phyloP scores from a whole-genome alignment of 2,888 invertebrate genomes.

The Selenia dentaria region DNA sequence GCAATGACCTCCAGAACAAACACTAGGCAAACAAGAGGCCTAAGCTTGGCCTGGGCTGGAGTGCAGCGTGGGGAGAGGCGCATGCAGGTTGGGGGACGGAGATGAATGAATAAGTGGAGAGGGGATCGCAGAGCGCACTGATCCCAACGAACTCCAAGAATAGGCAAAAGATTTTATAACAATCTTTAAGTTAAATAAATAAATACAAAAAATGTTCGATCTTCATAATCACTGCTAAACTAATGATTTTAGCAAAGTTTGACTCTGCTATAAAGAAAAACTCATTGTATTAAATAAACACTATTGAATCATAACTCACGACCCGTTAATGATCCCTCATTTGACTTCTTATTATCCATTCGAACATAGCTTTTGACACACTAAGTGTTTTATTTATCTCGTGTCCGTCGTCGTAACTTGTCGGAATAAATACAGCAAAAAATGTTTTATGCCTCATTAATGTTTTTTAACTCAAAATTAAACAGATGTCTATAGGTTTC shows the following conservation, averaged over 20 bases:
- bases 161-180: too few relatives aligned
- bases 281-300: conserved; percentile 1
- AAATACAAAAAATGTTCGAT: conserved; percentile 1
- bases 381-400: neutral
- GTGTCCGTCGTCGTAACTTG: too few relatives aligned
- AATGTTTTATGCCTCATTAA: conserved; percentile 10
- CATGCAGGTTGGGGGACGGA: too few relatives aligned
- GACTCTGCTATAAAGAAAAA: neutral
- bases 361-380: neutral
- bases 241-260: conserved; percentile 4
- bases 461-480: too few relatives aligned
- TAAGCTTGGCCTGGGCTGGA: too few relatives aligned
- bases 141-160: too few relatives aligned
- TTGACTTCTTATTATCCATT: neutral
- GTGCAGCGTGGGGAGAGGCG: too few relatives aligned
- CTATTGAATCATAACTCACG: neutral
- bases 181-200: neutral
- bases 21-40: too few relatives aligned
- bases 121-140: too few relatives aligned
- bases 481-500: too few relatives aligned
- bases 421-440: neutral
- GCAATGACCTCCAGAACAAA: too few relatives aligned
- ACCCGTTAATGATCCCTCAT: conserved; percentile 1
- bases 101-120: too few relatives aligned
- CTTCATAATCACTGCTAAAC: conserved; percentile 2